These are phyloP conservation scores for Sinotaia quadrata DNA, from an alignment of 2,888 invertebrate species.

Conservation along the genomic window DNA sequence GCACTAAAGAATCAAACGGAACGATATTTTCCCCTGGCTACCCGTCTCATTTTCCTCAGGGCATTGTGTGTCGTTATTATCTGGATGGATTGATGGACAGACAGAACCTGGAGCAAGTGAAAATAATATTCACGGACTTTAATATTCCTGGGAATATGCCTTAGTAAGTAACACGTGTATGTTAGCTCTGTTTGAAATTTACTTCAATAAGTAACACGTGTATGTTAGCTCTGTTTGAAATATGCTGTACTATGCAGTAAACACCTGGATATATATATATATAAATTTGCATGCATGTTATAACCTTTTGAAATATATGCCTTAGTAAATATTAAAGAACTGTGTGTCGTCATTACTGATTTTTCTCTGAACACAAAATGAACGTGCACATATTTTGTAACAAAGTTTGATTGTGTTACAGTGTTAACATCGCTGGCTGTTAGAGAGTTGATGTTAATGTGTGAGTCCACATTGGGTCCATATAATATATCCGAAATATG, in stretches of 20 bases:
- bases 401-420: too few species aligned
- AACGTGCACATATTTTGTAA: too few species aligned
- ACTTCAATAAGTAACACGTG: conserved; percentile 45
- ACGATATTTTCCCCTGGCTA: conserved; percentile 96
- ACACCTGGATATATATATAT: too few species aligned
- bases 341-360: not conserved
- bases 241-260: conserved; percentile 47
- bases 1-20: conserved; percentile 92
- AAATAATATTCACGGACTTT: conserved; percentile 89
- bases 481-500: too few species aligned
- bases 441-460: too few species aligned
- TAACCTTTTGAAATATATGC: not conserved
- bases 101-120: conserved; percentile 94
- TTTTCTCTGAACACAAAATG: too few species aligned
- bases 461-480: too few species aligned
- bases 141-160: conserved; percentile 81
- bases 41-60: conserved; percentile 94
- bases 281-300: not conserved
- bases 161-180: conserved; percentile 47
- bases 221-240: not conserved
- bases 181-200: not conserved
- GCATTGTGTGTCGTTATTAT: conserved; percentile 97
- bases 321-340: not conserved
- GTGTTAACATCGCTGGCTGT: too few species aligned
- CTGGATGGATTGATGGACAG: conserved; percentile 93